These are phyloP conservation scores for Eupithecia centaureata DNA, from an alignment of 2,888 invertebrate species.

Conservation along the genomic window DNA sequence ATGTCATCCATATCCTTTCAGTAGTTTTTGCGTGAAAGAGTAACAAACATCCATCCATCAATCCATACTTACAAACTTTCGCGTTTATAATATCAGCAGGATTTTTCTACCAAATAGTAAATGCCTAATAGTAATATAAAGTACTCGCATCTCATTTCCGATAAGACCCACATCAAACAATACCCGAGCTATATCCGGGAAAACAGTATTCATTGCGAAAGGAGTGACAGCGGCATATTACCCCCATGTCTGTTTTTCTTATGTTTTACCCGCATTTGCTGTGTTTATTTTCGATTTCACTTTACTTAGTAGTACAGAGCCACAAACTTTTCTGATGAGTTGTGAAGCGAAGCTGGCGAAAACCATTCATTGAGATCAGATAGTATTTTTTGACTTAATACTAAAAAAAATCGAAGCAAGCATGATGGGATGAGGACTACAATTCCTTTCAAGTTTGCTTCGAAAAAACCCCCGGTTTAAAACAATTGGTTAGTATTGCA, in stretches of 20 bases:
- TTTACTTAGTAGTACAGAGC: constrained; percentile 51
- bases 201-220: constrained; percentile 33
- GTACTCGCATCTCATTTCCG: constrained; percentile 1
- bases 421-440: no score
- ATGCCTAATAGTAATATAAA: not conserved
- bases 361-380: constrained; percentile 53
- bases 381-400: not conserved
- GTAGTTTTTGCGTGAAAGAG: no score
- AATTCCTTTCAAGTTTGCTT: no score
- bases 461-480: no score
- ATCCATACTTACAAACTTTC: no score
- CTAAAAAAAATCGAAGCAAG: not conserved
- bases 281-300: constrained; percentile 74
- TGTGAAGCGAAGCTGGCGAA: constrained; percentile 36
- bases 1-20: no score
- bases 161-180: constrained; percentile 26
- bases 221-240: constrained; percentile 41
- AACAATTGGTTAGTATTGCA: not conserved
- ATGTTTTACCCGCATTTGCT: constrained; percentile 60
- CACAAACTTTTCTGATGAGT: not conserved
- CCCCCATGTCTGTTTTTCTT: constrained; percentile 39
- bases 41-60: no score
- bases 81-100: no score
- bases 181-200: constrained; percentile 23
- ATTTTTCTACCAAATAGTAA: not conserved